Evolutionary conservation across 35 echinoderm and acorn worm species (phyloP), one percentile per base, ranked within the genome.

Genomic region (Lytechinus pictus): DNA sequence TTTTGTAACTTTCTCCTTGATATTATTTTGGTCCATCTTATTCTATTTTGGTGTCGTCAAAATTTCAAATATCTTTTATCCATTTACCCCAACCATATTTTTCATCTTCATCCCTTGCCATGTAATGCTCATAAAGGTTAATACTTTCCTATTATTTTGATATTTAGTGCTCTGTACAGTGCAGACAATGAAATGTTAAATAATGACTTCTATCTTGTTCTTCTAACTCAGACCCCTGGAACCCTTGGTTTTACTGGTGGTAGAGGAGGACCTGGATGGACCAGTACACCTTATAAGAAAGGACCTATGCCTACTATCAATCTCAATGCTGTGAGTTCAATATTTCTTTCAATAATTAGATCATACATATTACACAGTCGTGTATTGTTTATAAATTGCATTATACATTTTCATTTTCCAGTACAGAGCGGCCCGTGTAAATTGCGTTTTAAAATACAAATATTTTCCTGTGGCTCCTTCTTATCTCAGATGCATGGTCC

Each of bases 291-390:
- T 92, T 89, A 54, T 94, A 61, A 94, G 96, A 96, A 93, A 57
- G 96, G 94, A 89, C 87, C 96, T 8, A 86, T 90, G 55, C 96
- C 96, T 10, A 96, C 87, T 21, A 96, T 96, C 60, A 89, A 94
- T 13, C 94, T 96, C 33, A 86, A 96, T 29, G 86, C 96, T 95
- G 96, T 96, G 71, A 96, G 96, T 96, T 72, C 27, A 54, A 52
- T 56, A 86, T 90, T 10, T 10, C 1, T 66, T 79, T n/a, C n/a
- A n/a, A n/a, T n/a, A n/a, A n/a, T n/a, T 79, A 7, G 3, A 24
- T 79, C 16, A 58, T 9, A 58, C 1, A 58, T 58, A 44, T 44
- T 44, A 44, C n/a, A n/a, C n/a, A n/a, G n/a, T n/a, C n/a, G n/a
- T n/a, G n/a, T n/a, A n/a, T n/a, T 44, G 33, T 44, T 44, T 44